These are phyloP conservation scores for Phrynosoma blainvillii DNA, from an alignment of 2,113 vertebrate genomes.

Conservation along the genomic window DNA sequence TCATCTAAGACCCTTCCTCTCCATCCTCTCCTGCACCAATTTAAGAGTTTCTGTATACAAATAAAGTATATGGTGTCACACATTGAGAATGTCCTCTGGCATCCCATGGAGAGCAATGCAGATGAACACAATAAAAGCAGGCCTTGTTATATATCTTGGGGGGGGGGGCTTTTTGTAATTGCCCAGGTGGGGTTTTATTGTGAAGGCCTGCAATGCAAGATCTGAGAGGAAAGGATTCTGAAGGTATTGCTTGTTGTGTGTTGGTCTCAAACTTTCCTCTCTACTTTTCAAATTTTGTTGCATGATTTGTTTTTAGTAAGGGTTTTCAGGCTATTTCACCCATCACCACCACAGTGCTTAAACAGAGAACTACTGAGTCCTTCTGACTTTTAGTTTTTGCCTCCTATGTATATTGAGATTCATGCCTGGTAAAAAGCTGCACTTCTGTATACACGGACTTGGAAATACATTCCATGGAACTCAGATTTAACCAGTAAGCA, in stretches of 20 bases:
- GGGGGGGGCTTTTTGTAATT: constrained; percentile 38
- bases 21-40: background rate
- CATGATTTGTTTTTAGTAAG: background rate
- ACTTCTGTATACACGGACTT: no score
- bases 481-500: no score
- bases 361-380: background rate
- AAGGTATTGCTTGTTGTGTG: constrained; percentile 60
- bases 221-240: constrained; percentile 57
- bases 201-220: constrained; percentile 53
- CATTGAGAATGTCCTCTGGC: fast-evolving
- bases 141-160: background rate
- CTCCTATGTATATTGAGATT: background rate
- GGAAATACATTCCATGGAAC: no score
- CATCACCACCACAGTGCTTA: background rate
- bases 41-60: constrained; percentile 8
- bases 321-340: background rate
- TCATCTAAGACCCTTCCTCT: background rate
- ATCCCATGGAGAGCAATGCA: fast-evolving
- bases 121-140: constrained; percentile 55
- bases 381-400: background rate
- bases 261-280: constrained; percentile 46
- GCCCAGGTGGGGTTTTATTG: constrained; percentile 66
- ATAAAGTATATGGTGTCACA: background rate
- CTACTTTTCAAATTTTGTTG: background rate
- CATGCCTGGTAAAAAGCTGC: background rate